Base-by-base conservation (phyloP, 2,888 invertebrate genomes). In the Hirtodrosophila alboralis region DNA sequence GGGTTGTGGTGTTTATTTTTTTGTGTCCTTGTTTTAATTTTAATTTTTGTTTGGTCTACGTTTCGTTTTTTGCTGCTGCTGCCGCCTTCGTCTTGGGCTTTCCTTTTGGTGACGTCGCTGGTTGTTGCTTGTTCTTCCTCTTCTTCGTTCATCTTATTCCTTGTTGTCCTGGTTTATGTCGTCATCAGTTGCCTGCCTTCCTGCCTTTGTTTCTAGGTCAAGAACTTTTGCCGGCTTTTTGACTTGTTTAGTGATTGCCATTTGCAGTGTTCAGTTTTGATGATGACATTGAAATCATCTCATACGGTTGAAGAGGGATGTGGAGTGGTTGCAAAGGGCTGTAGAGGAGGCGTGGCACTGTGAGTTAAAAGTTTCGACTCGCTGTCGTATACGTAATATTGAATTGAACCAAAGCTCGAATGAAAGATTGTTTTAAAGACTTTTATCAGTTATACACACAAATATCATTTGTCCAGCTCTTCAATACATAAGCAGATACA, bases 1-100 rank as follows among this genome's bases (percentile, higher is more conserved):
- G 49, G 66, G 59, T 53, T 51, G 62, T 52, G 73, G 62, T 67
- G 68, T 70, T 53, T 65, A 67, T 72, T 75, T 75, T n/a, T 74
- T 75, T 76, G 73, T 87, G 77, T 87, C 75, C 87, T 88, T 87
- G 83, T 88, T 87, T 88, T 88, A 88, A 88, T 88, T 88, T 88
- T 87, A 88, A 88, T 88, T 88, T 88, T 87, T 80, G 81, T 85
- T 87, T 87, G 86, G 76, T 84, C 78, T 74, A 62, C 72, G 72
- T 45, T 75, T 71, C 65, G 49, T 56, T 70, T 60, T 54, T 47
- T 51, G 48, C 47, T 47, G 53, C 21, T 40, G 41, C 14, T 34
- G 53, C 27, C 31, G 49, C 16, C 18, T 18, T 18, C 47, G 38
- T 44, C 56, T 52, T 41, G 45, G 36, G 47, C 21, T 41, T 40